Evolutionary conservation across 1,140 invertebrate species (phyloP).

Genomic region (Bradysia coprophila): DNA sequence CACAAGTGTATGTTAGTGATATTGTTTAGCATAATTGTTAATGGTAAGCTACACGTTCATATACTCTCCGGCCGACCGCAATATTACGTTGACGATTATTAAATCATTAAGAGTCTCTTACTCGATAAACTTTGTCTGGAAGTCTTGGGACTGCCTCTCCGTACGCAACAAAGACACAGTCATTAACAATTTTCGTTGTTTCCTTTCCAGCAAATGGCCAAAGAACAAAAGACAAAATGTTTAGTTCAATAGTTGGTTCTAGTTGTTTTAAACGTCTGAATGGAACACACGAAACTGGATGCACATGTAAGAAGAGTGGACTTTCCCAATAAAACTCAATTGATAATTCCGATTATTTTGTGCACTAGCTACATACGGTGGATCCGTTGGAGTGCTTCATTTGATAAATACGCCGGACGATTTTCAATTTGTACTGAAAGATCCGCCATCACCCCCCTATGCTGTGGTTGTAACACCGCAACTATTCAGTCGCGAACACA

Average conservation of each 20-base stretch:
- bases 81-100: no score
- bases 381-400: constrained; percentile 73
- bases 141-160: no score
- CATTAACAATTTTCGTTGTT: no score
- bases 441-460: constrained; percentile 49
- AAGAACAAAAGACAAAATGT: constrained; percentile 62
- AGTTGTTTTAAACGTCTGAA: constrained; percentile 77
- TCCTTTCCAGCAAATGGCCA: not conserved
- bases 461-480: constrained; percentile 42
- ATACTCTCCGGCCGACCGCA: no score
- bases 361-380: constrained; percentile 35
- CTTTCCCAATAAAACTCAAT: not conserved
- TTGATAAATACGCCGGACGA: constrained; percentile 40
- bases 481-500: constrained; percentile 34
- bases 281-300: constrained; percentile 83
- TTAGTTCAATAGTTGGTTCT: constrained; percentile 47
- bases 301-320: constrained; percentile 49
- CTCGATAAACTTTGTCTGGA: no score
- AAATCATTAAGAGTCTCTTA: no score
- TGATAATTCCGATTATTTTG: not conserved
- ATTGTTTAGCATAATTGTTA: no score
- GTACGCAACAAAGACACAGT: no score
- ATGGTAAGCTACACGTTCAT: no score
- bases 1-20: no score
- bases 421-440: constrained; percentile 48